These are phyloP conservation scores for Gnatocerus cornutus DNA, from an alignment of 2,888 invertebrate genomes.

Conservation along the genomic window DNA sequence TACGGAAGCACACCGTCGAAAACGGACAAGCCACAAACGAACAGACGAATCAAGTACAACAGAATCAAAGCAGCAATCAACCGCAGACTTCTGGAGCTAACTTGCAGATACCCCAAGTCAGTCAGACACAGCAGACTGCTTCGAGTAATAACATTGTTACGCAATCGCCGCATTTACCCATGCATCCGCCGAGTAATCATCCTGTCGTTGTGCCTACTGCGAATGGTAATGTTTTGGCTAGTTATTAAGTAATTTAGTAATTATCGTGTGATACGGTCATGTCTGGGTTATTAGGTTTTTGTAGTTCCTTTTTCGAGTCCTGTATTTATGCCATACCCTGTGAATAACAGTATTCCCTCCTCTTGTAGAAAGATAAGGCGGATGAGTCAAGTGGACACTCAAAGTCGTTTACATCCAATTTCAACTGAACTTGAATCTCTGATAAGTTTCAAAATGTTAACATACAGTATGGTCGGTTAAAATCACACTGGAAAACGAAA, in stretches of 20 bases:
- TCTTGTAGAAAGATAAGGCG: conserved; percentile 10
- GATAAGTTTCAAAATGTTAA: too few relatives aligned
- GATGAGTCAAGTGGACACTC: too few relatives aligned
- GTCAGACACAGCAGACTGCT: conserved; percentile 64
- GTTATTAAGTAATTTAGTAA: conserved; percentile 63
- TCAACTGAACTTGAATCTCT: too few relatives aligned
- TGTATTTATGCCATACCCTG: conserved; percentile 15
- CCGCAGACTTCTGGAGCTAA: conserved; percentile 61
- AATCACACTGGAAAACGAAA: too few relatives aligned
- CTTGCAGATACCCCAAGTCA: conserved; percentile 67
- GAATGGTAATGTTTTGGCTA: conserved; percentile 72
- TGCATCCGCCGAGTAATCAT: conserved; percentile 69
- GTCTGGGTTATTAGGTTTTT: conserved; percentile 16
- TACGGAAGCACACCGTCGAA: conserved; percentile 80
- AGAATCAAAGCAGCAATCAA: conserved; percentile 40
- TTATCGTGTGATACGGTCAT: conserved; percentile 31
- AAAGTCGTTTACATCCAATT: too few relatives aligned
- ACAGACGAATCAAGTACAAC: conserved; percentile 43
- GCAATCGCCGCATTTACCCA: conserved; percentile 63
- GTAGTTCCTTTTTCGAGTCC: neutral
- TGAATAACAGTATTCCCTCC: conserved; percentile 46
- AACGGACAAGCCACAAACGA: conserved; percentile 63
- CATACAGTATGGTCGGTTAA: too few relatives aligned
- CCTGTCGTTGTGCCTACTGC: conserved; percentile 75
- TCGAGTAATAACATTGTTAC: conserved; percentile 62